phyloP scores from a whole-genome alignment of 30 jellyfish, hydroid and myxozoan genomes.

The Aurelia sp. region DNA sequence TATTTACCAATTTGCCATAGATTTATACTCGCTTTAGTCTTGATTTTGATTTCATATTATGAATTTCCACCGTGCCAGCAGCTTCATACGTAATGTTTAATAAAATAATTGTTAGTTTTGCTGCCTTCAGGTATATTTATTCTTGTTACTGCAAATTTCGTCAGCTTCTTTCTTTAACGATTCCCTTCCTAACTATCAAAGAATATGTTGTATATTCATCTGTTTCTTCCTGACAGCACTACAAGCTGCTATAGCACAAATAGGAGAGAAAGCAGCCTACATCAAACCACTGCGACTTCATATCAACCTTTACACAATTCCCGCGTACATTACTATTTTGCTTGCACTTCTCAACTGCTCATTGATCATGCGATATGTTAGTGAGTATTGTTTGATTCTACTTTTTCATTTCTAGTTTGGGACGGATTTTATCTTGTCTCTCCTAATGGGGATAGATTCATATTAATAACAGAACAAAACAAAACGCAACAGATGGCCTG shows the following conservation, averaged over 20 bases:
- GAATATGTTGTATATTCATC: too few species aligned
- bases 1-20: too few species aligned
- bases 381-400: conserved; percentile 1
- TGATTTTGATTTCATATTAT: too few species aligned
- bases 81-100: too few species aligned
- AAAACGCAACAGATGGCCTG: too few species aligned
- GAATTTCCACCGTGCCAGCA: too few species aligned
- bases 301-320: conserved; percentile 36
- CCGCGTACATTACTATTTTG: conserved; percentile 10
- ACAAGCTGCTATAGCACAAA: conserved; percentile 49
- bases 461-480: too few species aligned
- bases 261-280: conserved; percentile 29
- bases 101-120: too few species aligned
- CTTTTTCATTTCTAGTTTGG: too few species aligned
- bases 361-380: neutral
- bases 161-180: neutral
- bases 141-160: neutral
- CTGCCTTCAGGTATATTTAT: neutral
- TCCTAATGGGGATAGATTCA: too few species aligned
- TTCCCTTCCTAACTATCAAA: neutral
- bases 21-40: too few species aligned
- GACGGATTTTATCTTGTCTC: too few species aligned
- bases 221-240: conserved; percentile 17
- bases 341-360: neutral
- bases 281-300: conserved; percentile 15